phyloP scores from a whole-genome alignment of 2,113 vertebrate genomes.

The Corynorhinus townsendii region DNA sequence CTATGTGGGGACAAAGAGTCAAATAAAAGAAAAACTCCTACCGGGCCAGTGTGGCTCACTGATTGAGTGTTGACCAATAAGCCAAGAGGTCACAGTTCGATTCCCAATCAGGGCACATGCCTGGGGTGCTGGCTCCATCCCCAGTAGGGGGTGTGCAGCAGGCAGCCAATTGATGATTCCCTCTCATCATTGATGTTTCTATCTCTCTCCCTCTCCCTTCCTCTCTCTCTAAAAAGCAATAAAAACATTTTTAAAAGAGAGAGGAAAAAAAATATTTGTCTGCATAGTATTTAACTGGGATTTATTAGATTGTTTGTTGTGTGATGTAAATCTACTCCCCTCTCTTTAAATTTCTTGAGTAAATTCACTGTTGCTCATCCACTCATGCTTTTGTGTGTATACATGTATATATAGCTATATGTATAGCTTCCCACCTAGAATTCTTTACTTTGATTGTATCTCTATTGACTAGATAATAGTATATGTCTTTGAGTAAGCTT shows the following conservation, averaged over 20 bases:
- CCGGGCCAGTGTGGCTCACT: no score
- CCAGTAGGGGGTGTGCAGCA: no score
- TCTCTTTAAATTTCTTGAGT: neutral
- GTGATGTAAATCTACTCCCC: neutral
- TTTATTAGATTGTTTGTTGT: neutral
- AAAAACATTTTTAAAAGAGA: no score
- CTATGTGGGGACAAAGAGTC: neutral
- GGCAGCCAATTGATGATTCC: no score
- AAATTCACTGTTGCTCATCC: neutral
- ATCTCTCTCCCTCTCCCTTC: no score
- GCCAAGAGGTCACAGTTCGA: no score
- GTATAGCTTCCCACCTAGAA: neutral
- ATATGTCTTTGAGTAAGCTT: neutral
- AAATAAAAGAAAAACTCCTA: neutral
- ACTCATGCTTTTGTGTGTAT: neutral
- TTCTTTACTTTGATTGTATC: neutral
- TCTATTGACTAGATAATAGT: neutral
- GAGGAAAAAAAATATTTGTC: neutral
- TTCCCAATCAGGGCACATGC: no score
- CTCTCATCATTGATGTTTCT: no score
- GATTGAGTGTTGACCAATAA: no score
- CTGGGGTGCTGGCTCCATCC: no score
- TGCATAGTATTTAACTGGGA: neutral
- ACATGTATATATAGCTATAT: neutral
- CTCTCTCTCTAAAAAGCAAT: no score